These are phyloP conservation scores for Muscicapa adusta DNA, from an alignment of 2,113 vertebrate genomes.

Conservation along the genomic window DNA sequence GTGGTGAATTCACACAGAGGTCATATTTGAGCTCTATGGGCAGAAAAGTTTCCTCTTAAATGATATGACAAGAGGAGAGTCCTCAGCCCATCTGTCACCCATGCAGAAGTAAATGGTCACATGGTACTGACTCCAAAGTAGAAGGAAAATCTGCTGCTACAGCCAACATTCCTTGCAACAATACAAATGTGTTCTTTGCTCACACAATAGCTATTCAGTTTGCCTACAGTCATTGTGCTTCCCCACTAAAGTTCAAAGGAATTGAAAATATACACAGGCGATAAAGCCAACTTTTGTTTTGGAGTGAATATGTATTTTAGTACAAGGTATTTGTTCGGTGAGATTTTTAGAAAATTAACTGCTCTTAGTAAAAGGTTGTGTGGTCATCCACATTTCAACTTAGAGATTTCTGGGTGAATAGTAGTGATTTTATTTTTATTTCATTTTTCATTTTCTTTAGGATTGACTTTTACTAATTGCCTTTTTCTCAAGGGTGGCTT, in stretches of 20 bases:
- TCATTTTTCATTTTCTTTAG: background rate
- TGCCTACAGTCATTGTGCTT: constrained; percentile 20
- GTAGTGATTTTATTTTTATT: background rate
- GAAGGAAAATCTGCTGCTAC: background rate
- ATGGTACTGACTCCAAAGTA: background rate
- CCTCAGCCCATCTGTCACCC: background rate
- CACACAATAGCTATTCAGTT: constrained; percentile 47
- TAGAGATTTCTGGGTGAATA: background rate
- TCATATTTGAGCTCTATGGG: background rate
- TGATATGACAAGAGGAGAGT: background rate
- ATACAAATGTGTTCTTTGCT: constrained; percentile 46
- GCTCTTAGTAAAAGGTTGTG: background rate
- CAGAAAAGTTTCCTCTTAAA: background rate
- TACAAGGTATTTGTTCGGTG: background rate
- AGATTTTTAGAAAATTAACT: background rate
- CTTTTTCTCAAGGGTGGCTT: background rate
- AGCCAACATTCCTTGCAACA: constrained; percentile 52
- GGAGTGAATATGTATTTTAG: background rate
- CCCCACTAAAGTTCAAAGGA: constrained; percentile 31
- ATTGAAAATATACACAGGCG: background rate
- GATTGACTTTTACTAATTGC: background rate
- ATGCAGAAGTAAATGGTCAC: constrained; percentile 31
- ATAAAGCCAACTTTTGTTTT: constrained; percentile 22
- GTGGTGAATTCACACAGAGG: background rate
- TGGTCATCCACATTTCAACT: background rate